Evolutionary conservation across 2,797 vertebrate genomes (phyloP), one percentile per base, ranked within the genome.

Genomic region (Myotis pilosus): DNA sequence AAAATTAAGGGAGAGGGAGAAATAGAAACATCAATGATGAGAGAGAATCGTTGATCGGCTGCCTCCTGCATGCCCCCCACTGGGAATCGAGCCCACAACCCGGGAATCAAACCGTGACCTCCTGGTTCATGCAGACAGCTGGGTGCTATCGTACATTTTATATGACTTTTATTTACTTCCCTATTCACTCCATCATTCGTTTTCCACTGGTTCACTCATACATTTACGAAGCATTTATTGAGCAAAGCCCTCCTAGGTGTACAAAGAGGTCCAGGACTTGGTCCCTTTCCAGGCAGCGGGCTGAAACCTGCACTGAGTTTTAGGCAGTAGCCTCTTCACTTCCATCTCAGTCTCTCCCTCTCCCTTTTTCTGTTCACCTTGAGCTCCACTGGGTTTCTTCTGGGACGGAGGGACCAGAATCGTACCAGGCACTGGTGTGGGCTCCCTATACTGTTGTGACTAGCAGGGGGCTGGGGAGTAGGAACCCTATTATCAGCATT

Each of bases 401-500:
- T 25, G 71, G 71, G 22, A 68, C 3, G 4, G 47, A 69, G 55
- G 60, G 2, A 28, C 38, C 30, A 75, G 30, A 86, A 62, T 19
- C 19, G 47, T 72, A 38, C 36, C 80, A 44, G n/a, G 44, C 30
- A 4, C 25, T 41, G 66, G 19, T 25, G 25, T 44, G 66, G 81
- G n/a, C 53, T 72, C 72, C 44, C 38, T 10, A 28, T 3, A 7
- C 33, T 69, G 75, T 15, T 51, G 60, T 64, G 74, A 38, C 15
- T 36, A 33, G 22, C 47, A 28, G 28, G 23, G 7, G n/a, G 17
- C 3, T 64, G 6, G 22, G 15, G n/a, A 86, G 17, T 47, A 12
- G 64, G 71, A 72, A 76, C 25, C 20, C 25, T 36, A 64, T 74
- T 87, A 84, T 87, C 85, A 92, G 87, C 68, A 64, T 87, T 89